A percentile compares a stretch with the other conserved stretches of the same genome.
phyloP scores from a whole-genome alignment of 2,888 invertebrate genomes.

The Darwinula stevensoni region DNA sequence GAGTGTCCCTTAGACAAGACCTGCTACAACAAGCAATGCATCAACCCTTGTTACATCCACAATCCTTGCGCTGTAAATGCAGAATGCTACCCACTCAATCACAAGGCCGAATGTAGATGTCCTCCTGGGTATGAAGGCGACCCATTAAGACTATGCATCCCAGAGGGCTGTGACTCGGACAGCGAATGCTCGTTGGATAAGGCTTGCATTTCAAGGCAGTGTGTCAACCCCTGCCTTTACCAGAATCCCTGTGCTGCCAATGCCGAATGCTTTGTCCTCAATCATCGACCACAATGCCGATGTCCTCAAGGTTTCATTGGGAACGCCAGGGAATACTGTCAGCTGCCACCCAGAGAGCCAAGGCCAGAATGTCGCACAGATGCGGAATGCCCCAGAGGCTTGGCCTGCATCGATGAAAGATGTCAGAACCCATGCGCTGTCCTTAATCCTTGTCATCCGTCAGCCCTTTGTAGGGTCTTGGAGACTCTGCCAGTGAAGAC shows the following conservation, averaged over 20 bases:
- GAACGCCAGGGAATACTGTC: slow-evolving; percentile 39
- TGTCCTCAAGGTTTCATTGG: slow-evolving; percentile 41
- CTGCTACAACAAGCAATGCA: slow-evolving; percentile 56
- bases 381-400: slow-evolving; percentile 34
- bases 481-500: slow-evolving; percentile 12
- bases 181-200: slow-evolving; percentile 24
- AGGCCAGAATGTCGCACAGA: slow-evolving; percentile 32
- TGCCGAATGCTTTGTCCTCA: slow-evolving; percentile 33
- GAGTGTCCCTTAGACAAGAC: slow-evolving; percentile 60
- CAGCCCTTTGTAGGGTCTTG: slow-evolving; percentile 15
- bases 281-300: slow-evolving; percentile 39
- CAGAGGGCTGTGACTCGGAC: slow-evolving; percentile 18
- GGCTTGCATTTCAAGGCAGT: slow-evolving; percentile 28
- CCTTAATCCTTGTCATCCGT: slow-evolving; percentile 11
- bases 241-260: slow-evolving; percentile 50
- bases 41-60: slow-evolving; percentile 46
- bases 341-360: slow-evolving; percentile 21
- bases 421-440: slow-evolving; percentile 15
- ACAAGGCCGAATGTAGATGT: slow-evolving; percentile 42
- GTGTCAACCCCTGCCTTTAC: slow-evolving; percentile 26
- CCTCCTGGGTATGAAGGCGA: slow-evolving; percentile 42
- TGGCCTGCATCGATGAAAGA: slow-evolving; percentile 33
- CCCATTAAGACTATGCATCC: slow-evolving; percentile 28
- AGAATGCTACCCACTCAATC: slow-evolving; percentile 13
- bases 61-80: slow-evolving; percentile 42